Percentiles rank a stretch among this genome's conserved stretches.
phyloP scores from a whole-genome alignment of 2,797 vertebrate species.

The Chaetophractus vellerosus region DNA sequence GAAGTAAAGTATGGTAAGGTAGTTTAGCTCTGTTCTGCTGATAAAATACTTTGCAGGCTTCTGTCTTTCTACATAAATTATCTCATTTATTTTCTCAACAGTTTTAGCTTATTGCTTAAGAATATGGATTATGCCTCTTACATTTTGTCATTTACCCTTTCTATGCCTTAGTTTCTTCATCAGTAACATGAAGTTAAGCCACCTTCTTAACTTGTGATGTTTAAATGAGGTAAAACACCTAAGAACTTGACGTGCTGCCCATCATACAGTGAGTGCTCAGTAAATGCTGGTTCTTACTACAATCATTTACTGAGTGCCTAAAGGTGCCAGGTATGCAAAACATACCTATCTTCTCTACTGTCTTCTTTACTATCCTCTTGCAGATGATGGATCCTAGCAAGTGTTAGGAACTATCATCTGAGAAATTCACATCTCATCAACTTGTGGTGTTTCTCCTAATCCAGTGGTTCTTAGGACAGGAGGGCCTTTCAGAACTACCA shows the following conservation, averaged over 20 bases:
- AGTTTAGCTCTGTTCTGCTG: not conserved
- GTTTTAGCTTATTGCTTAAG: not conserved
- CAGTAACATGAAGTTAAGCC: not conserved
- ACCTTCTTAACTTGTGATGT: not conserved
- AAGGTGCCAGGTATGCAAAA: not conserved
- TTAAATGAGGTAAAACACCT: not conserved
- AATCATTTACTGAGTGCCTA: not conserved
- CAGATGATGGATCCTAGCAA: not conserved
- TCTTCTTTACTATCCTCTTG: not conserved
- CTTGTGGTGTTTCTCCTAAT: not conserved
- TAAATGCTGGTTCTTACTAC: not conserved
- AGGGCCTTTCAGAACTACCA: not conserved
- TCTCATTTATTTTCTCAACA: not conserved
- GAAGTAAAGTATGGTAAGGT: not conserved
- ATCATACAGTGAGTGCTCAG: fast-evolving
- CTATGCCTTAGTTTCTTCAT: not conserved
- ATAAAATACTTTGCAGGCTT: not conserved
- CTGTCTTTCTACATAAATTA: not conserved
- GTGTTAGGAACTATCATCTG: no score
- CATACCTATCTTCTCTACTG: not conserved
- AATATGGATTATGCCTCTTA: not conserved
- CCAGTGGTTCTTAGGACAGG: not conserved
- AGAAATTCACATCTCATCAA: not conserved
- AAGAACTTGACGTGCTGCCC: not conserved
- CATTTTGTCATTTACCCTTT: not conserved